Conservation (phyloP, 2,113 vertebrate species). For the Balaenoptera acutorostrata region DNA sequence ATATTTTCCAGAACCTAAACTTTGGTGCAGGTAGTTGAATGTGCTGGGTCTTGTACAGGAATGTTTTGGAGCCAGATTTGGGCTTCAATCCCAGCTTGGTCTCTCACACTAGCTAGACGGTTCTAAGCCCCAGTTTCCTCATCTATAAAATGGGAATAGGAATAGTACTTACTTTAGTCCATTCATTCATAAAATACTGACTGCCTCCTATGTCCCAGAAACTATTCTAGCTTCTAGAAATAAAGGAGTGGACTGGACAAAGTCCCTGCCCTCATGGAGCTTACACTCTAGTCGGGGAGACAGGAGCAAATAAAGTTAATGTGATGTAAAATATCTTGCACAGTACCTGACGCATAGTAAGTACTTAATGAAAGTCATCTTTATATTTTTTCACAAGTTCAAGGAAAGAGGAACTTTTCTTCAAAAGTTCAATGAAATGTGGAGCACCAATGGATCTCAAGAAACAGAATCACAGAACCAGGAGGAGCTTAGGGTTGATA, state of each 20-base stretch:
- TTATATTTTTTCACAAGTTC: not conserved
- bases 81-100: not conserved
- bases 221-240: not conserved
- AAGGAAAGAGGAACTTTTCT: not conserved
- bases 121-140: not conserved
- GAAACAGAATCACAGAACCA: not conserved
- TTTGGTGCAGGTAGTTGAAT: not conserved
- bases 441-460: not conserved
- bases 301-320: not conserved
- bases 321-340: not conserved
- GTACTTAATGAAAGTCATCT: not conserved
- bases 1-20: not conserved
- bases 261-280: not conserved
- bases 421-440: constrained; percentile 4
- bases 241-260: not conserved
- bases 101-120: not conserved
- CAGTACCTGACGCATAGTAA: not conserved
- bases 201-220: not conserved
- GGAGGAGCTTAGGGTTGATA: not conserved
- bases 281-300: not conserved
- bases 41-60: not conserved
- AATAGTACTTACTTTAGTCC: not conserved
- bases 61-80: not conserved
- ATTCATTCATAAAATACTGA: not conserved
- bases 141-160: not conserved